A percentile compares a stretch with the other conserved stretches of the same genome.
Evolutionary conservation across 2,113 vertebrate species (phyloP).

Genomic region (Rhinoderma darwinii): DNA sequence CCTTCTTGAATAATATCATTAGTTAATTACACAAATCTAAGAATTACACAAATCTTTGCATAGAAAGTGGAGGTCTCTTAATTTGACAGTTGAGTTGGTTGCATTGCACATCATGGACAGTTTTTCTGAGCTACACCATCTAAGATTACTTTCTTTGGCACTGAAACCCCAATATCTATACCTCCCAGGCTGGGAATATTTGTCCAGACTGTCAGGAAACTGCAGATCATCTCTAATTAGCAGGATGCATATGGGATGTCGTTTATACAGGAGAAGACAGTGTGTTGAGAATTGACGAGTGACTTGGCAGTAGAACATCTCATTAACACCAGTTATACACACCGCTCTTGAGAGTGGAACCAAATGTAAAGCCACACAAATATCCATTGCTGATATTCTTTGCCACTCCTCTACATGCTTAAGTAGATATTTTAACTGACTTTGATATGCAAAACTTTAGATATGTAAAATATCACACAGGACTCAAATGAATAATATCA

Average conservation of each 20-base stretch:
- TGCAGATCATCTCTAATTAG: conserved; percentile 55
- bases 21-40: background rate
- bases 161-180: background rate
- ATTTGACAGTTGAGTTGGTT: background rate
- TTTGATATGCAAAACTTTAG: background rate
- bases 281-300: conserved; percentile 46
- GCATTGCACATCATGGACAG: background rate
- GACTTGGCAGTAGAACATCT: conserved; percentile 48
- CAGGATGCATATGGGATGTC: conserved; percentile 46
- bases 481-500: background rate
- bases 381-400: background rate
- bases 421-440: background rate
- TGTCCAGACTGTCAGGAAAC: conserved; percentile 52
- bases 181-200: conserved; percentile 33
- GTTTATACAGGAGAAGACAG: conserved; percentile 21
- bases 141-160: conserved; percentile 43
- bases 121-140: background rate
- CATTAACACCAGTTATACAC: conserved; percentile 36
- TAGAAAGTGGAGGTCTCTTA: background rate
- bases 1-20: background rate
- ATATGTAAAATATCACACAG: background rate
- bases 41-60: background rate
- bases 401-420: background rate
- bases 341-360: conserved; percentile 18
- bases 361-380: conserved; percentile 33